phyloP scores from a whole-genome alignment of 2,113 vertebrate species.

The Rynchops niger region DNA sequence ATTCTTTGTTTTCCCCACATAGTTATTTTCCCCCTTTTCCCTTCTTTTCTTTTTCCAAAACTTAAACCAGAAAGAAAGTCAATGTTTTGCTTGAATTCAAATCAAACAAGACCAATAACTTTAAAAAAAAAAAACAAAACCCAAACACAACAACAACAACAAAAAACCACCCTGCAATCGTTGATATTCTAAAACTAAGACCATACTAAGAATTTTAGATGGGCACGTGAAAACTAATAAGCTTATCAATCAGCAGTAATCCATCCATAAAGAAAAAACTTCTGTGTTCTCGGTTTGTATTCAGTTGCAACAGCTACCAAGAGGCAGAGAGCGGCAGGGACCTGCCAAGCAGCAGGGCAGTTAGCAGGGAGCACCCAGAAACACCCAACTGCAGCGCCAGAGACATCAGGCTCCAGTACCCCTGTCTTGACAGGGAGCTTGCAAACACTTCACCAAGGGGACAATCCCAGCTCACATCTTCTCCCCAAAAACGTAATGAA shows the following conservation, averaged over 20 bases:
- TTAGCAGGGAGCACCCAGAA: not conserved
- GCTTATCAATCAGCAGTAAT: not conserved
- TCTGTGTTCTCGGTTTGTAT: not conserved
- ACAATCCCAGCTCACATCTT: not conserved
- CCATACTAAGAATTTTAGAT: not conserved
- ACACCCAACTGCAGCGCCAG: not conserved
- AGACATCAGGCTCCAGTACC: not conserved
- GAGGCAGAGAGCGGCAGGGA: not conserved
- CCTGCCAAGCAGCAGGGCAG: not conserved
- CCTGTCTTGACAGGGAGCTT: not conserved
- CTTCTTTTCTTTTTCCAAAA: not conserved
- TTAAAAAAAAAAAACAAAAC: not conserved
- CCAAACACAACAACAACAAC: too few species aligned
- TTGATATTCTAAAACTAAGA: not conserved
- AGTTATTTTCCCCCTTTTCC: not conserved
- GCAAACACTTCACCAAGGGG: not conserved
- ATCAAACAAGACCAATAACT: not conserved
- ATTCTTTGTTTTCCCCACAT: not conserved
- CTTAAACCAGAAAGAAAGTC: not conserved
- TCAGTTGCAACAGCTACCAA: not conserved
- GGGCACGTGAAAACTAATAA: not conserved
- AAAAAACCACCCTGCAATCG: not conserved
- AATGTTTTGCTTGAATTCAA: not conserved
- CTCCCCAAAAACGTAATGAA: not conserved
- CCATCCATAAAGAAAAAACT: not conserved